Base-by-base conservation (phyloP, 2,888 invertebrate species). In the Latrodectus elegans region DNA sequence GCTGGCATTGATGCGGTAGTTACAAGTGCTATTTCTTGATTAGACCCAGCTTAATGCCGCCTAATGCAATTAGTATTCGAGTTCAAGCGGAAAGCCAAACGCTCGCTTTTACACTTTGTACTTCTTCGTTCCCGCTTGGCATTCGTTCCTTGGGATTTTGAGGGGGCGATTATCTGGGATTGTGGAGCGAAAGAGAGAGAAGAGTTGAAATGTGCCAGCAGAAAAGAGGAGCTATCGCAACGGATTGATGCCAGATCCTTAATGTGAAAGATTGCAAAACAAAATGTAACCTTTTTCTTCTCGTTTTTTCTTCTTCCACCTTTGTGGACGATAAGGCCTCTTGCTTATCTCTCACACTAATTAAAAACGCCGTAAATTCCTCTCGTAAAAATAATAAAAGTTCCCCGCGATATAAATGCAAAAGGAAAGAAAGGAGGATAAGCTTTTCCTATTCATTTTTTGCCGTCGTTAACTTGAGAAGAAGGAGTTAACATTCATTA, bases 1-100 rank as follows among this genome's bases (percentile, higher is more conserved):
- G 60, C 60, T 79, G 79, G 84, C 84, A 85, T 85, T 85, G 84
- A 85, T 85, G 84, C 79, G 81, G 86, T 86, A 86, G 81, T 86
- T 86, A 86, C 80, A 80, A 81, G 81, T 86, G 86, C 86, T 86
- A 86, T 86, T 86, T 86, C 86, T 86, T 86, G 86, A 86, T 86
- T 86, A 86, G 86, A 22, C 81, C 75, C 80, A 68, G 85, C 85
- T 80, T 80, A 85, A 79, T 79, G 79, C 85, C 70, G 83, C 60
- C 85, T 86, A 86, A 86, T 86, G 86, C 79, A 86, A 86, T 86
- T 86, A 86, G 86, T 72, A 81, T 81, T 86, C 71, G 60, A 85
- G 83, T 78, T 80, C 68, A 79, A 75, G 76, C 86, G 84, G 78
- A 85, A 85, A 85, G 84, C 84, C 84, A 85, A 85, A 85, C 84